Evolutionary conservation across 2,888 invertebrate genomes (phyloP).

Genomic region (Coelopa pilipes): DNA sequence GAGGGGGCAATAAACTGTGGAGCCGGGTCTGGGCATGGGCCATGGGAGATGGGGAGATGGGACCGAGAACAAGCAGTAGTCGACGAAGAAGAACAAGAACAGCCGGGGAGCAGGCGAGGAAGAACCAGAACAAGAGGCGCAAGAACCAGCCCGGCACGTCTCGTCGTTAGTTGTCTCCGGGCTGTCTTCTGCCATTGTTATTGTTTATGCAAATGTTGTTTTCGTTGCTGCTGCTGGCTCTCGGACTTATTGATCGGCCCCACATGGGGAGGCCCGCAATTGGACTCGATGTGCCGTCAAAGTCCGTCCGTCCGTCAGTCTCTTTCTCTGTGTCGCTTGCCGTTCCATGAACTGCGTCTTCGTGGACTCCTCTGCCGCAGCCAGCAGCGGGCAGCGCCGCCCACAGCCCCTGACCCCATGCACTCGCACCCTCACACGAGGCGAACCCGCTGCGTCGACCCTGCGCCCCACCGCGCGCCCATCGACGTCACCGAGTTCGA

Average conservation of each 20-base stretch:
- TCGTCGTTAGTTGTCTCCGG: constrained; percentile 14
- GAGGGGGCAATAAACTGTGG: constrained; percentile 59
- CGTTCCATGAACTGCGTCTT: constrained; percentile 4
- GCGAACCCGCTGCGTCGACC: background rate
- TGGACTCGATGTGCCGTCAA: background rate
- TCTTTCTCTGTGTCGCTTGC: background rate
- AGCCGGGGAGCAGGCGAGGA: too few relatives aligned
- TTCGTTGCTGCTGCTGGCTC: constrained; percentile 3
- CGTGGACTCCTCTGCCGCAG: background rate
- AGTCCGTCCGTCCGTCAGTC: background rate
- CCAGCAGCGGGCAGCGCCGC: background rate
- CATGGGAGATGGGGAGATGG: background rate
- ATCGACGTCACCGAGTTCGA: background rate
- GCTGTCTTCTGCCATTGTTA: constrained; percentile 18
- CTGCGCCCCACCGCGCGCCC: background rate
- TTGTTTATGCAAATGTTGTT: constrained; percentile 2
- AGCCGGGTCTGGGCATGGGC: constrained; percentile 30
- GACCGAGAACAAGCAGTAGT: background rate
- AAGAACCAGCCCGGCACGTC: background rate
- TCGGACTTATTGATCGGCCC: constrained; percentile 5
- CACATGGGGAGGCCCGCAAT: constrained; percentile 11
- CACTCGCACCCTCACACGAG: background rate
- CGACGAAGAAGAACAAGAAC: too few relatives aligned
- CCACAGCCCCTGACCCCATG: background rate
- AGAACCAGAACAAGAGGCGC: too few relatives aligned